phyloP scores from a whole-genome alignment of 2,113 vertebrate genomes.

The Cyanoliseus patagonus region DNA sequence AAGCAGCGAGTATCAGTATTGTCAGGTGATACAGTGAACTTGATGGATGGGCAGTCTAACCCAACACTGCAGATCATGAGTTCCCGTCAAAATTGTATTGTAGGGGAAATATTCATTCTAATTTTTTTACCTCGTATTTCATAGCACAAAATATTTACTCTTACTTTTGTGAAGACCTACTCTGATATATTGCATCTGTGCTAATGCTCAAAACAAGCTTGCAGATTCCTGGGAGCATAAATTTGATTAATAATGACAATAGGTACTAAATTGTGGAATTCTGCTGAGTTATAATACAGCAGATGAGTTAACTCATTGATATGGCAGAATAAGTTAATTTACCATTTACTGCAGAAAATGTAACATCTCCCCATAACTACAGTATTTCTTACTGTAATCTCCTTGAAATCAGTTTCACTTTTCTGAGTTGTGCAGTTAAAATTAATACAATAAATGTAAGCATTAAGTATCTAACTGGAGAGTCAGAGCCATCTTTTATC shows the following conservation, averaged over 20 bases:
- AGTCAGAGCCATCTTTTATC: neutral
- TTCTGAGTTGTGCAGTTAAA: constrained; percentile 2
- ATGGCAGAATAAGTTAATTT: neutral
- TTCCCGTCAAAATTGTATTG: neutral
- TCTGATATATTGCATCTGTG: neutral
- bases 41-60: neutral
- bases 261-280: neutral
- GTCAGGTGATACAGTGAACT: neutral
- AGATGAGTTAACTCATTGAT: neutral
- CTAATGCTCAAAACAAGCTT: neutral
- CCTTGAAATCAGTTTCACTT: neutral
- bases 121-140: neutral
- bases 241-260: neutral
- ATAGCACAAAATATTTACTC: neutral
- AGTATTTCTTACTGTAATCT: neutral
- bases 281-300: neutral
- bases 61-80: neutral
- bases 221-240: neutral
- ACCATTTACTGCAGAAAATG: neutral
- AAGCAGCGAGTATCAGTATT: neutral
- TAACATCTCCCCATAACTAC: neutral
- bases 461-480: neutral
- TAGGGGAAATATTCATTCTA: neutral
- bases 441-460: constrained; percentile 17
- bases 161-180: neutral